Base-by-base conservation (phyloP, 1,140 invertebrate species). In the Papilio dardanus region DNA sequence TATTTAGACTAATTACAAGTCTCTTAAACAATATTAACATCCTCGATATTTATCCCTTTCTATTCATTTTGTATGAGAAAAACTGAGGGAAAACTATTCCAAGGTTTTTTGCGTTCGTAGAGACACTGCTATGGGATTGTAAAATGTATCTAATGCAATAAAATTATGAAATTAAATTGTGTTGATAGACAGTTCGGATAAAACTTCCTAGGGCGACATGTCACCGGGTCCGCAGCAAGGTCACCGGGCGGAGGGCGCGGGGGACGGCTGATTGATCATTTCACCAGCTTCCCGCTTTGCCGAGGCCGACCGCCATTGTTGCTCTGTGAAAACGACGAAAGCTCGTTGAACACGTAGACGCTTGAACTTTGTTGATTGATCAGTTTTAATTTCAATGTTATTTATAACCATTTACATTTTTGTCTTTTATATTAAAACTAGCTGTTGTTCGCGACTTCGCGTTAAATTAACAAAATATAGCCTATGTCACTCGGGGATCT, bases 201-300 rank as follows among this genome's bases (percentile, higher is more conserved):
- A 68, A 8, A 40, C 46, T 71, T 71, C 37, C 68, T 71, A 71
- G n/a, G 37, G 14, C 24, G 37, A 46, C 28, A 42, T 21, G 37
- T 28, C 19, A 14, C n/a, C 68, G 30, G 37, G 33, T 46, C 24
- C 68, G 40, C 6, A 42, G 40, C 68, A n/a, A 65, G 58, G 58
- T 46, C 42, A n/a, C 16, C 42, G n/a, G 5, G n/a, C 68, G 37
- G 7, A n/a, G 6, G 12, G 40, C 37, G 30, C 69, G 37, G 28
- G 10, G 24, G 21, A 14, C 7, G 58, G 3, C 84, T 86, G 83
- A 89, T 89, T 84, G 87, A 89, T 91, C 86, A 89, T 89, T 91
- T 88, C 88, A 80, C 85, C 77, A 14, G 54, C 79, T 91, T 91
- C 89, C 89, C 85, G 86, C 76, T 81, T 68, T 19, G 8, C 35